phyloP scores from a whole-genome alignment of 2,113 vertebrate genomes.

The Catharus bicknelli region DNA sequence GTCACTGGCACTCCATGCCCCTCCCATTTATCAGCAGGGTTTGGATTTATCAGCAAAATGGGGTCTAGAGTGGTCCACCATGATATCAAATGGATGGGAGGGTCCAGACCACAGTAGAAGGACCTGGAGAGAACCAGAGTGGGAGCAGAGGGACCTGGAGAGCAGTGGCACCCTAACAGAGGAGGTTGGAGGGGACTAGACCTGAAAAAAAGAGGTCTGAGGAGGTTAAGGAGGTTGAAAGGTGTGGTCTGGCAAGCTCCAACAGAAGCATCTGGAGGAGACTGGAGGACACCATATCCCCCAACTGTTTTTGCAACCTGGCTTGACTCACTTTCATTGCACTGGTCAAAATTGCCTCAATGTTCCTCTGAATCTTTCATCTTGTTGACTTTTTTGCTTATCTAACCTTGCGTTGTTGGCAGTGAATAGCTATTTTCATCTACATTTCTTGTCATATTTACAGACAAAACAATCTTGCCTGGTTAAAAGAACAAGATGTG shows the following conservation, averaged over 20 bases:
- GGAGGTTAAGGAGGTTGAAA: not conserved
- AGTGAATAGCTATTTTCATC: not conserved
- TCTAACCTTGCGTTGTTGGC: not conserved
- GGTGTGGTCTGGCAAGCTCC: not conserved
- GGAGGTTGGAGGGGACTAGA: not conserved
- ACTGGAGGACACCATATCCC: rapidly evolving
- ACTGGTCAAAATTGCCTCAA: not conserved
- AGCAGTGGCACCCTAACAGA: not conserved
- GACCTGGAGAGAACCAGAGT: not conserved
- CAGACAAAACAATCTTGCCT: constrained; percentile 10
- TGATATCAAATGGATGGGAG: not conserved
- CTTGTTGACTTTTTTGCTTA: not conserved
- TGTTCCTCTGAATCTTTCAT: not conserved
- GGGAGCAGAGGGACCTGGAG: not conserved
- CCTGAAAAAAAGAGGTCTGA: not conserved
- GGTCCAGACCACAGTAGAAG: not conserved
- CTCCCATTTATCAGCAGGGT: not conserved
- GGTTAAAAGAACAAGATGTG: not conserved
- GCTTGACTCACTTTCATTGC: not conserved
- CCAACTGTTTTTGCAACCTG: not conserved
- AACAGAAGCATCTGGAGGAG: not conserved
- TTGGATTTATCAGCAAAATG: not conserved
- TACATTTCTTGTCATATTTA: not conserved
- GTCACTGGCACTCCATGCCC: not conserved
- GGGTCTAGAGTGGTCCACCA: not conserved